Conservation (phyloP, 2,888 invertebrate species). For the Pammene fasciana region DNA sequence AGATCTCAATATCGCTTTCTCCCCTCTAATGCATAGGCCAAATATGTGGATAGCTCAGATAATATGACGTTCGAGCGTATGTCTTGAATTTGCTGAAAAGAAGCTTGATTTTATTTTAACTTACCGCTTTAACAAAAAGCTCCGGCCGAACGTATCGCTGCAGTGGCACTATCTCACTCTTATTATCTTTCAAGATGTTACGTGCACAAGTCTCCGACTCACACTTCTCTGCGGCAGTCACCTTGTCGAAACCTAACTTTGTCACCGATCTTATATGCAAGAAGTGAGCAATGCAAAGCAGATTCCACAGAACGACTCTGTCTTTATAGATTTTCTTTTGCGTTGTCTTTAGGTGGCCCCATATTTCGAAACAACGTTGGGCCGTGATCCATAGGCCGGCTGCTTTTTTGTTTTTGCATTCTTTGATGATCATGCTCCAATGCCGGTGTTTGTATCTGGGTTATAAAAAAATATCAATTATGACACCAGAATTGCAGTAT, state of each 20-base stretch:
- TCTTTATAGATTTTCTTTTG: constrained; percentile 58
- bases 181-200: constrained; percentile 55
- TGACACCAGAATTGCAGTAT: too few relatives aligned
- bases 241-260: constrained; percentile 27
- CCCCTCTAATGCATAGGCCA: too few relatives aligned
- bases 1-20: too few relatives aligned
- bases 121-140: constrained; percentile 51
- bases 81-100: not conserved
- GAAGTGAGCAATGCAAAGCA: constrained; percentile 64
- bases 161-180: constrained; percentile 48
- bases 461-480: too few relatives aligned
- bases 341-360: constrained; percentile 61
- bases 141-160: constrained; percentile 64
- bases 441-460: constrained; percentile 66
- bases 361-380: constrained; percentile 66
- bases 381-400: constrained; percentile 65
- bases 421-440: constrained; percentile 71
- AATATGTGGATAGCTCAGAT: too few relatives aligned
- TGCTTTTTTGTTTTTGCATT: constrained; percentile 58
- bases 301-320: constrained; percentile 56
- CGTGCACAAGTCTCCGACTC: constrained; percentile 59
- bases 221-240: constrained; percentile 57
- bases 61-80: too few relatives aligned
- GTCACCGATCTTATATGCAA: constrained; percentile 50
- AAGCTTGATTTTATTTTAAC: constrained; percentile 6